Conservation (phyloP, 1,140 invertebrate genomes). For the Aphelenchoides besseyi region DNA sequence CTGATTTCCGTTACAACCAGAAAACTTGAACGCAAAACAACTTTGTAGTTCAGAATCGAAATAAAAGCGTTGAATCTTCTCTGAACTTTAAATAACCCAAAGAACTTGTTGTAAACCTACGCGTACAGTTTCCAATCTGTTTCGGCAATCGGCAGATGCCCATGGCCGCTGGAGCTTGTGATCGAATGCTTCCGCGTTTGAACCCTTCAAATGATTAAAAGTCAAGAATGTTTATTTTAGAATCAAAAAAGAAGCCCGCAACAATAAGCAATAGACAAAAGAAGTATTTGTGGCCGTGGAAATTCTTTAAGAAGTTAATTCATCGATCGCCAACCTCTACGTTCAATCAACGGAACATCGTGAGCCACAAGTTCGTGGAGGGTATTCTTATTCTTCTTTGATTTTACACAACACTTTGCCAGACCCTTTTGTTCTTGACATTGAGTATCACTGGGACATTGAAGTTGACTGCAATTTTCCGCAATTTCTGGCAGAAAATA, state of each 20-base stretch:
- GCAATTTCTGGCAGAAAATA: constrained; percentile 14
- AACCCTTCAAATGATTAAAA: not conserved
- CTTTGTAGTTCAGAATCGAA: not conserved
- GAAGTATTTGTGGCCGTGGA: too few species aligned
- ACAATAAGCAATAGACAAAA: not conserved
- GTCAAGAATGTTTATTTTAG: too few species aligned
- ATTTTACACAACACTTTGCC: not conserved
- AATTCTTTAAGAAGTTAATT: too few species aligned
- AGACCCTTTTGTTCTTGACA: not conserved
- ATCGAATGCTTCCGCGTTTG: not conserved
- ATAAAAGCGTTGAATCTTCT: constrained; percentile 13
- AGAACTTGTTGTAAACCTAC: not conserved
- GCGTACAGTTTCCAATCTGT: not conserved
- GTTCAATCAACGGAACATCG: not conserved
- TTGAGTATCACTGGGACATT: not conserved
- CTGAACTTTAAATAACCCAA: constrained; percentile 11
- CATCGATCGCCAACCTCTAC: not conserved
- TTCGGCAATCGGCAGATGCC: constrained; percentile 6
- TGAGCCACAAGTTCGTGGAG: not conserved
- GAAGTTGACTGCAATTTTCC: constrained; percentile 4
- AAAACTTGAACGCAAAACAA: constrained; percentile 30
- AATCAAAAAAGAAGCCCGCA: too few species aligned
- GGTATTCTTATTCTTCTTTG: not conserved
- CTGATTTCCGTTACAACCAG: constrained; percentile 18
- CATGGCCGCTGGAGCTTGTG: constrained; percentile 3